A percentile compares a stretch with the other conserved stretches of the same genome.
These are phyloP conservation scores for Chaenocephalus aceratus DNA, from an alignment of 2,113 vertebrate genomes.

Conservation along the genomic window DNA sequence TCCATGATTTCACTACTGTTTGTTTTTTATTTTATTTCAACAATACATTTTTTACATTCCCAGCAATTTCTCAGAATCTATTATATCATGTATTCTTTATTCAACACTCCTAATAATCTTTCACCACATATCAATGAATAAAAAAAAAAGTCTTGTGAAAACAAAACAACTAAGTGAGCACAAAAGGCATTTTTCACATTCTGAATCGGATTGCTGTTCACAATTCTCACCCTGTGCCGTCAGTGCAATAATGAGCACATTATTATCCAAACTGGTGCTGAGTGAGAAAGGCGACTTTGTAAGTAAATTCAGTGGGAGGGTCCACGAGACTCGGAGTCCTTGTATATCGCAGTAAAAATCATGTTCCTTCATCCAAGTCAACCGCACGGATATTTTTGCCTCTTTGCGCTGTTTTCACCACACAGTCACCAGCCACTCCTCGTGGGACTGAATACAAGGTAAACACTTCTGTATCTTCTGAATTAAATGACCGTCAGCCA, in stretches of 20 bases:
- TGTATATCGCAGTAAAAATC: conserved; percentile 78
- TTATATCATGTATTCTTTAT: too few species aligned
- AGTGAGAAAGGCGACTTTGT: conserved; percentile 83
- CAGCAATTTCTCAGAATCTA: too few species aligned
- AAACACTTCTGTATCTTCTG: conserved; percentile 54
- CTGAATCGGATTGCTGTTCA: conserved; percentile 58
- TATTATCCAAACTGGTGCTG: conserved; percentile 71
- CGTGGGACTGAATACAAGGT: conserved; percentile 68
- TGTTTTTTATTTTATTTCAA: neutral
- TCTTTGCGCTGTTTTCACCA: conserved; percentile 21
- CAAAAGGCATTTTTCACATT: conserved; percentile 70
- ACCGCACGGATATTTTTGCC: conserved; percentile 57
- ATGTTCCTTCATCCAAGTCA: conserved; percentile 66
- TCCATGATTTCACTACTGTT: neutral
- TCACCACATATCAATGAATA: neutral
- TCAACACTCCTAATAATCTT: neutral
- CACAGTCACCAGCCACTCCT: conserved; percentile 32
- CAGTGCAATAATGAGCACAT: conserved; percentile 77
- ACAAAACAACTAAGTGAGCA: conserved; percentile 34
- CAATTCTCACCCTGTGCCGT: conserved; percentile 58
- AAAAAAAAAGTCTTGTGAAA: neutral
- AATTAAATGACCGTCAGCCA: conserved; percentile 1
- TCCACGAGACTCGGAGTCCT: conserved; percentile 70
- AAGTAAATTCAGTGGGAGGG: conserved; percentile 83
- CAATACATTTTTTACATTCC: too few species aligned